Percentiles rank a stretch among this genome's conserved stretches.
Conservation (phyloP, 2,113 vertebrate species). For the Rhagologus leucostigma region DNA sequence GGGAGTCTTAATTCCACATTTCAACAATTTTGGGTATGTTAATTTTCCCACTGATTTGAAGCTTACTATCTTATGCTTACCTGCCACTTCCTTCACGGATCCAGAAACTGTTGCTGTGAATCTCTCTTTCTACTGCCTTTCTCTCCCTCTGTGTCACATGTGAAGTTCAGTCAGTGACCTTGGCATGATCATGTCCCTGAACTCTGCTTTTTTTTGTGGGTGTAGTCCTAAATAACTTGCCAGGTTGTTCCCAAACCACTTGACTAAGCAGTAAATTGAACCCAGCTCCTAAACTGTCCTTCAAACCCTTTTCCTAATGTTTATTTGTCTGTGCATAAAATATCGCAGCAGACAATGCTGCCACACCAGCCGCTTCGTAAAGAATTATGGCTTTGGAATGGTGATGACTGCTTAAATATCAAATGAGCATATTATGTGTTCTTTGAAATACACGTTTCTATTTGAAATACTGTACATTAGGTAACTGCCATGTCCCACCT, state of each 20-base stretch:
- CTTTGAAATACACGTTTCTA: background rate
- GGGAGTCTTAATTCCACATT: background rate
- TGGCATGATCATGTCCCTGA: background rate
- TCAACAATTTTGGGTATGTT: background rate
- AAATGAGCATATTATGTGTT: background rate
- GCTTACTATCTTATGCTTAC: background rate
- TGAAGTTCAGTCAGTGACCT: background rate
- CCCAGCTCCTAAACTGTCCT: background rate
- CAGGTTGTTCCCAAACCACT: background rate
- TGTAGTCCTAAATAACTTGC: background rate
- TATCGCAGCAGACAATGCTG: rapidly evolving
- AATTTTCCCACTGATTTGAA: background rate
- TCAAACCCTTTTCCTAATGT: background rate
- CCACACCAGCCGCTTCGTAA: background rate
- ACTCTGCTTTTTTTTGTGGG: background rate
- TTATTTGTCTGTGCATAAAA: background rate
- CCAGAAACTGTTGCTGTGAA: background rate
- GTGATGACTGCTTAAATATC: background rate
- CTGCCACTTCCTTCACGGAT: background rate
- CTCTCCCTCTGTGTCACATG: background rate
- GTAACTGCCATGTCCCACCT: background rate
- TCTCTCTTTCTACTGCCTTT: background rate
- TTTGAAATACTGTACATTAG: background rate
- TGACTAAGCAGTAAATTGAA: background rate
- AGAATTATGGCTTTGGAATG: background rate